phyloP scores from a whole-genome alignment of 2,888 invertebrate genomes.

The Plemyria rubiginata region DNA sequence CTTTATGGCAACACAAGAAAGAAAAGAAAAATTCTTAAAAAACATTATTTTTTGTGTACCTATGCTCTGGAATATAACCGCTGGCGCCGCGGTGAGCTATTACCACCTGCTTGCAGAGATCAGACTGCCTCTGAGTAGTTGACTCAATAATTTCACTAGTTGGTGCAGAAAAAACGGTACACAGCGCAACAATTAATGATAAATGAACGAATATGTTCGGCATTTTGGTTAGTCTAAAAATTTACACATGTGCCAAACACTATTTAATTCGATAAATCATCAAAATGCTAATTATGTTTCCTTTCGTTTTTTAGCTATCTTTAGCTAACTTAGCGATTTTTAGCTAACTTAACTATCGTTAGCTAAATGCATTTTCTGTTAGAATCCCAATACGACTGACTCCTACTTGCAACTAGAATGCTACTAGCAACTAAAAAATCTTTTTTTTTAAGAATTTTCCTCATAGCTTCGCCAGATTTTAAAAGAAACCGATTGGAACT shows the following conservation, averaged over 20 bases:
- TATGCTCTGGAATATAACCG: constrained; percentile 77
- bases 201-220: constrained; percentile 3
- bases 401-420: too few species aligned
- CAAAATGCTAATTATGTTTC: too few species aligned
- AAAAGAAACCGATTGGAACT: background rate
- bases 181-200: constrained; percentile 1
- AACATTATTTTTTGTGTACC: too few species aligned
- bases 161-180: constrained; percentile 5
- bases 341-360: too few species aligned
- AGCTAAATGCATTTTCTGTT: too few species aligned
- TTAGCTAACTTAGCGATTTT: too few species aligned
- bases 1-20: background rate
- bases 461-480: background rate
- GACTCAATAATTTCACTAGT: constrained; percentile 2
- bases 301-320: too few species aligned
- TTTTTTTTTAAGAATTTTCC: too few species aligned
- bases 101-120: constrained; percentile 32
- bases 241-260: background rate
- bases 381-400: too few species aligned
- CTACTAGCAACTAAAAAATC: too few species aligned
- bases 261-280: background rate
- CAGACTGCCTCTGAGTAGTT: constrained; percentile 9
- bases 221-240: constrained; percentile 9
- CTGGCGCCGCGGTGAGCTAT: constrained; percentile 65
- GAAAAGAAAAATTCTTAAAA: too few species aligned